These are phyloP conservation scores for Pleuronectes platessa DNA, from an alignment of 2,113 vertebrate genomes.

Conservation along the genomic window DNA sequence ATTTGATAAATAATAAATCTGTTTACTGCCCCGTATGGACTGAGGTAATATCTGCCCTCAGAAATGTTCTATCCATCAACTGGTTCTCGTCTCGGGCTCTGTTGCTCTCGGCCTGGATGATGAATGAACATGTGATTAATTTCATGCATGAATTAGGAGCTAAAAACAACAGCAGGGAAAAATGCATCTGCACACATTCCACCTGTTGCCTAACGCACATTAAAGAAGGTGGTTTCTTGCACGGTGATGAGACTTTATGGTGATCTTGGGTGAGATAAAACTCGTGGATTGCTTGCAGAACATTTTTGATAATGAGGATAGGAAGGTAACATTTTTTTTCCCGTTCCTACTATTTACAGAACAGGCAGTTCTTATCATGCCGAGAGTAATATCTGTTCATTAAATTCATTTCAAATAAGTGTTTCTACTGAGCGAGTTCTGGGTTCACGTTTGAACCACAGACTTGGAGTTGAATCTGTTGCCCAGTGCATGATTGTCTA, in stretches of 20 bases:
- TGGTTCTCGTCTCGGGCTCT: constrained; percentile 55
- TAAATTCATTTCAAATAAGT: constrained; percentile 55
- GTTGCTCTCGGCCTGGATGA: constrained; percentile 66
- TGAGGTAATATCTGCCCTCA: constrained; percentile 70
- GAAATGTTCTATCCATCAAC: constrained; percentile 73
- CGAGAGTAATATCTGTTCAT: constrained; percentile 58
- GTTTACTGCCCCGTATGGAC: constrained; percentile 64
- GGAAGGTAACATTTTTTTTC: constrained; percentile 55
- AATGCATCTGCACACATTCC: constrained; percentile 70
- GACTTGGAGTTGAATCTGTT: constrained; percentile 11
- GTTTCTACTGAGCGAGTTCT: constrained; percentile 8
- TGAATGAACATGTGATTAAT: constrained; percentile 81
- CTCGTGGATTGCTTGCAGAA: constrained; percentile 61
- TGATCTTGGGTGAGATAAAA: constrained; percentile 60
- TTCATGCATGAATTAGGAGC: constrained; percentile 81
- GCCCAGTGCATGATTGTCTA: constrained; percentile 37
- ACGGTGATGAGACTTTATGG: constrained; percentile 52
- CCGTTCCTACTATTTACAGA: constrained; percentile 27
- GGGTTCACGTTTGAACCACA: constrained; percentile 37
- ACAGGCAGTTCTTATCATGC: constrained; percentile 51
- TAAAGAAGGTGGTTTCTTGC: constrained; percentile 40
- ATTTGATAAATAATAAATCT: constrained; percentile 76
- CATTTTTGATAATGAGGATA: constrained; percentile 54
- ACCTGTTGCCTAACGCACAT: constrained; percentile 70
- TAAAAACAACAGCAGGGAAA: constrained; percentile 76